Evolutionary conservation across 2,797 vertebrate genomes (phyloP), one percentile per base, ranked within the genome.

Genomic region (Scleropages formosus): DNA sequence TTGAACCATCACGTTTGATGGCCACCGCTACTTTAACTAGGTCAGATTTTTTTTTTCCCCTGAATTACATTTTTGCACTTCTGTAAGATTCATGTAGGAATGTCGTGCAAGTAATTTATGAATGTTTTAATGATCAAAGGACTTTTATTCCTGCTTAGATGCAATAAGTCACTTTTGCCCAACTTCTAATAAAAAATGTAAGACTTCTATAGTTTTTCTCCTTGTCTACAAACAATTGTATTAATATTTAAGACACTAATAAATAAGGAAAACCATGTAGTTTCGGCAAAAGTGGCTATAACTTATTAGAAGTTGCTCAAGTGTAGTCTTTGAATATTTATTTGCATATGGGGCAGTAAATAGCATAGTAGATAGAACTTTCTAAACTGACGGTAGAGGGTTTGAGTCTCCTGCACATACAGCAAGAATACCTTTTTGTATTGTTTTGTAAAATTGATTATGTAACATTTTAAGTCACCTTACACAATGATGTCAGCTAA

Each of bases 141-240:
- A 39, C 6, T 2, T 39, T 31, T 39, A 2, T 6, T 47, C 31
- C 26, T 10, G 49, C 31, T 8, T 71, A 26, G 59, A 71, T 58
- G 58, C 31, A 47, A 69, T 47, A 47, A 71, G 39, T 71, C 71
- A 71, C 49, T 39, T 56, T 27, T 70, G 49, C 15, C 58, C 27
- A 56, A 51, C 69, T 71, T 71, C n/a, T 69, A 71, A 56, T 56
- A 22, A 26, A 56, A 58, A 49, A 58, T 71, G 39, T 71, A 70
- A 56, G 47, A 22, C 8, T 0, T 39, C 6, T 6, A 6, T 53
- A 8, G 22, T 69, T 68, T 68, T 69, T 53, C 47, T 20, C 46
- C 46, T 1, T 69, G 47, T 69, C 47, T 24, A 27, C 18, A 22
- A 71, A 51, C 31, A 51, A 71, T 71, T n/a, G 24, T 51, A 11